A percentile compares a stretch with the other conserved stretches of the same genome.
These are phyloP conservation scores for Anableps anableps DNA, from an alignment of 2,797 vertebrate species.

Conservation along the genomic window DNA sequence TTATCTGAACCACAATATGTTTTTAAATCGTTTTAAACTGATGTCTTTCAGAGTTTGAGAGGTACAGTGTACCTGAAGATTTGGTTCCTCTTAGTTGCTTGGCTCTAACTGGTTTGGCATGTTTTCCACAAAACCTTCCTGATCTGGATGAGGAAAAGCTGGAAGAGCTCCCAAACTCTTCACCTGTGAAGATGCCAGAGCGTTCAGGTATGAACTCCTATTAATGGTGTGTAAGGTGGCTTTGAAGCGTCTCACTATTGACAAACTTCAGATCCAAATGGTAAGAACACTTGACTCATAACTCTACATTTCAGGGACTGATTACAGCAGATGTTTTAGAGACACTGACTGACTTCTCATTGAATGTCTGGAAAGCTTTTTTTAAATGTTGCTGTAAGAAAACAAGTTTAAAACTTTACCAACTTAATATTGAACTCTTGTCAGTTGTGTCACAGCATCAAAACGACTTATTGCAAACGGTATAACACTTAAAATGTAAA, in stretches of 20 bases:
- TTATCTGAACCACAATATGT: background rate
- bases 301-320: background rate
- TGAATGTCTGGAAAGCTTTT: too few relatives aligned
- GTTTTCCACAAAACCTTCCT: constrained; percentile 26
- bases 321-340: background rate
- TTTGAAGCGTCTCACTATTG: too few relatives aligned
- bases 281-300: background rate
- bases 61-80: constrained; percentile 65
- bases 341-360: background rate
- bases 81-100: constrained; percentile 60
- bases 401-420: too few relatives aligned
- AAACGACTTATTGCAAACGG: background rate
- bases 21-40: background rate
- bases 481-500: background rate
- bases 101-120: constrained; percentile 64
- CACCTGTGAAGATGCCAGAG: constrained; percentile 52
- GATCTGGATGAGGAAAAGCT: constrained; percentile 36
- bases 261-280: background rate
- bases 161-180: constrained; percentile 33
- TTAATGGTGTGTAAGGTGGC: background rate
- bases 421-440: background rate
- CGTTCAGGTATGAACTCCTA: constrained; percentile 38
- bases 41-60: constrained; percentile 66
- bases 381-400: too few relatives aligned
- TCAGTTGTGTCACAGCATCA: background rate